Base-by-base conservation (phyloP, 2,113 vertebrate genomes). In the Pleuronectes platessa region DNA sequence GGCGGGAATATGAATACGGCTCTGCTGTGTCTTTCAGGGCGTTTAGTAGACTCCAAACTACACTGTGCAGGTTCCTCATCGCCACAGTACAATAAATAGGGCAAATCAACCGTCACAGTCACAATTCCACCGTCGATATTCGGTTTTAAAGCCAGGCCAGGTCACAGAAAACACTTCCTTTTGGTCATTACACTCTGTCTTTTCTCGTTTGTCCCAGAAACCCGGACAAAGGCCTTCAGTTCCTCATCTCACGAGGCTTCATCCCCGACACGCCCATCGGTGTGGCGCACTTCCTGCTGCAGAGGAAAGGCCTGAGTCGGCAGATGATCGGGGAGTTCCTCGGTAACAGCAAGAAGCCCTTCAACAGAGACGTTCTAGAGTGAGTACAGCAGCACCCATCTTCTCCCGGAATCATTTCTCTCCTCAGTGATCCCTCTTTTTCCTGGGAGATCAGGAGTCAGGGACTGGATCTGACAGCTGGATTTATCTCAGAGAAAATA, bases 261-360 rank as follows among this genome's bases (percentile, higher is more conserved):
- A 99, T 99, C 88, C 98, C 98, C 0, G 98, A 99, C 87, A 99
- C 98, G 1, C 97, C 98, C 64, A 99, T 98, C 0, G 98, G 98
- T 3, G 98, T 99, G 62, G 98, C 98, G 21, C 98, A 99, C 74
- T 99, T 99, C 69, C 94, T 99, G 85, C 95, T 99, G 0, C 98
- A 99, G 92, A 92, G 98, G 45, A 99, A 99, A 37, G 98, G 98
- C 18, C 95, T 99, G 88, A 99, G 98, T 88, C 95, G 98, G 6
- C 98, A 99, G 93, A 99, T 99, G 98, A 99, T 99, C 0, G 97
- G 98, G 61, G 98, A 99, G 54, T 99, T 99, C 88, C 96, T 99
- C 12, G 98, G 98, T 24, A 99, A 98, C 94, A 98, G 96, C 96
- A 99, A 99, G 94, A 99, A 98, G 87, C 97, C 96, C 65, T 99